Conservation (phyloP, 2,113 vertebrate species). For the Ivindomyrus marchei region DNA sequence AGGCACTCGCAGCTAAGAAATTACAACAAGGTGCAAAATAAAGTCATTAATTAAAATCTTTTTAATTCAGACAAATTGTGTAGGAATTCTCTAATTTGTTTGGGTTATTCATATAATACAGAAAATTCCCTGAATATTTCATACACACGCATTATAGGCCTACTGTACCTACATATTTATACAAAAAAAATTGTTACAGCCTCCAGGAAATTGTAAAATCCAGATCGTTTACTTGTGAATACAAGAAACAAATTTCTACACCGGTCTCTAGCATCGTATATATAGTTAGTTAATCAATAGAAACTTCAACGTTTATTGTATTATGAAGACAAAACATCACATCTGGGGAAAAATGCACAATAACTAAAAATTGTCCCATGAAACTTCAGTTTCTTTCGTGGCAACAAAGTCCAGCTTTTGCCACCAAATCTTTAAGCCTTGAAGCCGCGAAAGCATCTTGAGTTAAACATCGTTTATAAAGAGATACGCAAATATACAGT, state of each 20-base stretch:
- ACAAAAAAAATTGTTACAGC: slow-evolving; percentile 66
- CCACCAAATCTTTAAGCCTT: slow-evolving; percentile 83
- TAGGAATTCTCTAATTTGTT: not conserved
- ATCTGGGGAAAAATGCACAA: slow-evolving; percentile 90
- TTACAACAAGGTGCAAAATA: not conserved
- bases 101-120: not conserved
- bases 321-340: slow-evolving; percentile 73
- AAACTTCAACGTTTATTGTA: slow-evolving; percentile 99
- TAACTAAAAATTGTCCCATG: slow-evolving; percentile 71
- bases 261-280: slow-evolving; percentile 93
- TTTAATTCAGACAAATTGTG: slow-evolving; percentile 5
- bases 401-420: slow-evolving; percentile 99
- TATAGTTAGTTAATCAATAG: slow-evolving; percentile 82
- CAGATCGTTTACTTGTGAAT: slow-evolving; percentile 98
- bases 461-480: slow-evolving; percentile 96
- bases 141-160: not conserved
- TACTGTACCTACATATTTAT: not conserved
- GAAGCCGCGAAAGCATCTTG: slow-evolving; percentile 89
- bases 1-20: not conserved
- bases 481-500: slow-evolving; percentile 94
- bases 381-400: slow-evolving; percentile 90
- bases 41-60: not conserved
- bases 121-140: not conserved
- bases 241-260: slow-evolving; percentile 98
- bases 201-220: slow-evolving; percentile 86